Evolutionary conservation across 1,140 invertebrate species (phyloP).

Genomic region (Steinernema feltiae): DNA sequence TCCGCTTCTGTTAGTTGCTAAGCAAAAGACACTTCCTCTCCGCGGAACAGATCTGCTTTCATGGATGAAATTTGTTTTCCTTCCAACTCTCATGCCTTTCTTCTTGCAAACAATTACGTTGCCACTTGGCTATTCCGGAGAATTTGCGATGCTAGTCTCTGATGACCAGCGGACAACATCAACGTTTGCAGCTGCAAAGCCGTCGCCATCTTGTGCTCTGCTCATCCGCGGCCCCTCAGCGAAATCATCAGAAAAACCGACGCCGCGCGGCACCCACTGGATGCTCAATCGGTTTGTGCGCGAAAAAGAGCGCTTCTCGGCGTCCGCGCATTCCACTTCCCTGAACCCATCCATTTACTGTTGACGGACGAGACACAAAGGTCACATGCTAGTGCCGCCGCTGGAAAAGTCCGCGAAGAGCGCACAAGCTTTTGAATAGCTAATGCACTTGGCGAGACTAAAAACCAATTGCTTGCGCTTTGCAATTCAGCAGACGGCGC

Average conservation of each 20-base stretch:
- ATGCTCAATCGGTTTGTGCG: neutral
- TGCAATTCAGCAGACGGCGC: neutral
- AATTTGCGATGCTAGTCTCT: neutral
- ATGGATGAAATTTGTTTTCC: too few species aligned
- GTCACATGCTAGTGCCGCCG: neutral
- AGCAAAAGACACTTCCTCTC: neutral
- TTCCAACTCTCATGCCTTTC: too few species aligned
- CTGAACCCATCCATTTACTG: slow-evolving; percentile 10
- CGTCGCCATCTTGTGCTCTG: neutral
- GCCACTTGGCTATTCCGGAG: too few species aligned
- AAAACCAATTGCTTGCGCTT: neutral
- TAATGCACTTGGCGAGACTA: slow-evolving; percentile 7
- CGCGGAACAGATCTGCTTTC: too few species aligned
- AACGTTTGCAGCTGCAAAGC: neutral
- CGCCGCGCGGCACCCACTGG: neutral
- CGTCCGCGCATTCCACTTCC: neutral
- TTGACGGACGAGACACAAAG: slow-evolving; percentile 1
- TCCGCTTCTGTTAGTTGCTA: neutral
- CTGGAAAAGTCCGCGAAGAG: neutral
- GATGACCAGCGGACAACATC: neutral
- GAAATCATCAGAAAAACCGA: neutral
- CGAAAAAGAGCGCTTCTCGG: neutral
- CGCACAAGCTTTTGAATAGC: neutral
- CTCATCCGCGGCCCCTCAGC: neutral
- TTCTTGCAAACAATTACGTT: too few species aligned